phyloP scores from a whole-genome alignment of 1,140 invertebrate species.

The Mesaphorura yosii region DNA sequence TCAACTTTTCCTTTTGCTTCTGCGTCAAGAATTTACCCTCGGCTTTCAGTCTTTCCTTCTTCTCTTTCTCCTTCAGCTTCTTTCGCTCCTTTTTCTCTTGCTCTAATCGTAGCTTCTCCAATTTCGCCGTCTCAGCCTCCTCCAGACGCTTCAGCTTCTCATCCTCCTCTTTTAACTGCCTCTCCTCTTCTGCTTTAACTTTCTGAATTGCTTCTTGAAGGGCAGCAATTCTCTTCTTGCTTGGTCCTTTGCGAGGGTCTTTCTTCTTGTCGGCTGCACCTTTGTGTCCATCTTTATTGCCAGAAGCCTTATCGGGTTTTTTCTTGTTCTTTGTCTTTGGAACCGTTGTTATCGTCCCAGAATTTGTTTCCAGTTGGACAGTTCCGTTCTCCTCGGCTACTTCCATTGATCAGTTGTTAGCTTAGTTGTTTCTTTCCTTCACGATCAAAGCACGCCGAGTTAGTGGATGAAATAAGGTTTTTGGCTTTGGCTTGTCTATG shows the following conservation, averaged over 20 bases:
- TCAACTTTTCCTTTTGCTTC: conserved; percentile 85
- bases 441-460: too few species aligned
- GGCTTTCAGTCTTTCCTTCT: conserved; percentile 79
- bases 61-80: conserved; percentile 90
- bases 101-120: conserved; percentile 63
- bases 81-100: conserved; percentile 79
- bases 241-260: conserved; percentile 48
- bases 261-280: conserved; percentile 42
- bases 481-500: too few species aligned
- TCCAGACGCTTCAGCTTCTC: conserved; percentile 62
- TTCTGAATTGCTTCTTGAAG: conserved; percentile 81
- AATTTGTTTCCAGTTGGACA: conserved; percentile 29
- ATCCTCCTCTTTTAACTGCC: conserved; percentile 61
- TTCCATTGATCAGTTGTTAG: too few species aligned
- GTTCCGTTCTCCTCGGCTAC: too few species aligned
- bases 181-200: conserved; percentile 79
- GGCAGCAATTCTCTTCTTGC: conserved; percentile 63
- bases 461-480: too few species aligned
- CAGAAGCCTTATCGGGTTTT: conserved; percentile 41
- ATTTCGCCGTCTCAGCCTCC: conserved; percentile 55
- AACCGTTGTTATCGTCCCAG: conserved; percentile 18
- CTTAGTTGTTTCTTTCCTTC: too few species aligned
- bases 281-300: conserved; percentile 49
- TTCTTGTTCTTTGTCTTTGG: conserved; percentile 49
- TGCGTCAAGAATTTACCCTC: conserved; percentile 87